These are phyloP conservation scores for Lithobius niger DNA, from an alignment of 1,140 invertebrate species.

Conservation along the genomic window DNA sequence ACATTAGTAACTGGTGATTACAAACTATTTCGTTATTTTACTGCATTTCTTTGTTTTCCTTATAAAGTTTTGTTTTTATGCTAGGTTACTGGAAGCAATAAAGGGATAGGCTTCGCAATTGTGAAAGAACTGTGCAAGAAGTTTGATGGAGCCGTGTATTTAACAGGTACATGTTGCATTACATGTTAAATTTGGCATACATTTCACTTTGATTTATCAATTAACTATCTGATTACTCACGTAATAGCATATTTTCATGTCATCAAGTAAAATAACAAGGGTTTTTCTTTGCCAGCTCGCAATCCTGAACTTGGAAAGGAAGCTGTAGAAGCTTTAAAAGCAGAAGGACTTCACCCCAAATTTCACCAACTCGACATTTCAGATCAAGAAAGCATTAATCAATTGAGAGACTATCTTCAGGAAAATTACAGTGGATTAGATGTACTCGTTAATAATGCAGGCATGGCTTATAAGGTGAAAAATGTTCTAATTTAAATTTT, in stretches of 20 bases:
- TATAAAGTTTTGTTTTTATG: slow-evolving; percentile 8
- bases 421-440: slow-evolving; percentile 56
- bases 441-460: slow-evolving; percentile 71
- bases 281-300: slow-evolving; percentile 29
- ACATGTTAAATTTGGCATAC: too few relatives aligned
- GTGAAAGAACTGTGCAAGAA: slow-evolving; percentile 33
- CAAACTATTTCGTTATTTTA: too few relatives aligned
- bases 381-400: slow-evolving; percentile 40
- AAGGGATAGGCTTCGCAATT: slow-evolving; percentile 38
- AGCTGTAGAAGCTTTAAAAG: slow-evolving; percentile 27
- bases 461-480: slow-evolving; percentile 57
- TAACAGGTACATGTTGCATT: too few relatives aligned
- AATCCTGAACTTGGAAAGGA: slow-evolving; percentile 26
- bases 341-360: slow-evolving; percentile 38
- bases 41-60: slow-evolving; percentile 5
- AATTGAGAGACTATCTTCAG: slow-evolving; percentile 44
- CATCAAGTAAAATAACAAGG: too few relatives aligned
- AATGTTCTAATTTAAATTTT: too few relatives aligned
- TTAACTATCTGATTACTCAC: too few relatives aligned
- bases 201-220: too few relatives aligned
- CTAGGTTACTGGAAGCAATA: slow-evolving; percentile 39
- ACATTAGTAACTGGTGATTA: too few relatives aligned
- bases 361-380: slow-evolving; percentile 56
- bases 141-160: slow-evolving; percentile 25
- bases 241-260: too few relatives aligned